Evolutionary conservation across 2,888 invertebrate genomes (phyloP).

Genomic region (Alloscopus bannaensis): DNA sequence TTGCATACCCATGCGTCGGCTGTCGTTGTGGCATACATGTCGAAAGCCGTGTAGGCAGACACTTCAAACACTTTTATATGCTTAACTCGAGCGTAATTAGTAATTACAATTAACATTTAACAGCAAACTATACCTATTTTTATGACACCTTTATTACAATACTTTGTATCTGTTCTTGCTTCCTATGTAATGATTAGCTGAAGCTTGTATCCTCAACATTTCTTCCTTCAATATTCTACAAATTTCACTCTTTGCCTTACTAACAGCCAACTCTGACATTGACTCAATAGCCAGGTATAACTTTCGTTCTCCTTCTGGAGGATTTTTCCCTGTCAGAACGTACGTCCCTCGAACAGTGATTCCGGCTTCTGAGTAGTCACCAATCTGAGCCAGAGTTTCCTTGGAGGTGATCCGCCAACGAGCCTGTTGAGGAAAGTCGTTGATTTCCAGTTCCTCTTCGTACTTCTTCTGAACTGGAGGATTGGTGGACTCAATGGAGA

Average conservation of each 20-base stretch:
- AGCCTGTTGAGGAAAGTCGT: conserved; percentile 99
- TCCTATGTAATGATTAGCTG: conserved; percentile 86
- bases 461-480: conserved; percentile 81
- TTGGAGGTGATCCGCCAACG: conserved; percentile 95
- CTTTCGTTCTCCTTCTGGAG: conserved; percentile 95
- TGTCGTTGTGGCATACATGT: too few species aligned
- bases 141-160: conserved; percentile 78
- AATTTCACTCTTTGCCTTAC: conserved; percentile 97
- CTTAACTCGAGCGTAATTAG: not conserved
- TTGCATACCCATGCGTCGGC: too few species aligned
- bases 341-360: conserved; percentile 97
- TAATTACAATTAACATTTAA: not conserved
- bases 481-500: conserved; percentile 70
- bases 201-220: conserved; percentile 91
- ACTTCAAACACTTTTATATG: too few species aligned
- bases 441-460: conserved; percentile 99
- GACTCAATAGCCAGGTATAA: conserved; percentile 99
- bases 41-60: too few species aligned
- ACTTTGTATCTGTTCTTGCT: conserved; percentile 97
- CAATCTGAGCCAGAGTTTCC: conserved; percentile 98
- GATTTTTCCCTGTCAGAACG: conserved; percentile 90
- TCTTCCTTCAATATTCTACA: conserved; percentile 99
- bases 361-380: conserved; percentile 99
- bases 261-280: conserved; percentile 95
- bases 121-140: not conserved